phyloP scores from a whole-genome alignment of 2,888 invertebrate species.

The Stratiomys singularior region DNA sequence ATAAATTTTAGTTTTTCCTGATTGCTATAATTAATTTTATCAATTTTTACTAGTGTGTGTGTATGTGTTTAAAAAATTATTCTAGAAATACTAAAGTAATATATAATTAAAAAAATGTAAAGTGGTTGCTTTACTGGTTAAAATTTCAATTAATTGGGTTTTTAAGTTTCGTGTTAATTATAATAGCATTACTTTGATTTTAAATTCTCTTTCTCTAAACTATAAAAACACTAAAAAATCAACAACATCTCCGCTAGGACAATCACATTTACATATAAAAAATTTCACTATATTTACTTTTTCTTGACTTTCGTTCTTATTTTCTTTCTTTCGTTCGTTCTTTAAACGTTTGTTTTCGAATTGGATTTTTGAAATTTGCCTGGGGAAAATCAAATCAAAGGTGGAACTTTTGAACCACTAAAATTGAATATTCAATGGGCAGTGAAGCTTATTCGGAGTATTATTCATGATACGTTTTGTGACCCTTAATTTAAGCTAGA shows the following conservation, averaged over 20 bases:
- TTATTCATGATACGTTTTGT: too few species aligned
- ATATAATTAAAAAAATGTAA: too few species aligned
- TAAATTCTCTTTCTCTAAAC: constrained; percentile 28
- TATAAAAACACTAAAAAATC: constrained; percentile 46
- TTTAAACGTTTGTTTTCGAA: not conserved
- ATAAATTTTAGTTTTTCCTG: not conserved
- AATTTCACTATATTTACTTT: constrained; percentile 2
- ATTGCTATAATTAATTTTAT: not conserved
- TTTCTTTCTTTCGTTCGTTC: constrained; percentile 4
- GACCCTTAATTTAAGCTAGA: too few species aligned
- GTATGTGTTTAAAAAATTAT: not conserved
- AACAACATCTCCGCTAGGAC: constrained; percentile 44
- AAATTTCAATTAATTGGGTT: too few species aligned
- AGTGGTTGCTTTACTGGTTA: too few species aligned
- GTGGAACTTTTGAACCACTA: too few species aligned
- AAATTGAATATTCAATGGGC: too few species aligned
- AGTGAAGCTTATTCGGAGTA: too few species aligned
- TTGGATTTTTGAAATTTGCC: not conserved
- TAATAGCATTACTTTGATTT: too few species aligned
- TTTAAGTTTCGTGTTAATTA: too few species aligned
- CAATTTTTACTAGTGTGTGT: not conserved
- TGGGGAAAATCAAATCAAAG: too few species aligned
- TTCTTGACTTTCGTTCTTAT: not conserved
- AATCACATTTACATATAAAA: constrained; percentile 48
- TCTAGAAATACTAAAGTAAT: too few species aligned